Percentiles rank a stretch among this genome's conserved stretches.
These are phyloP conservation scores for Ariolimax columbianus DNA, from an alignment of 2,888 invertebrate genomes.

Conservation along the genomic window DNA sequence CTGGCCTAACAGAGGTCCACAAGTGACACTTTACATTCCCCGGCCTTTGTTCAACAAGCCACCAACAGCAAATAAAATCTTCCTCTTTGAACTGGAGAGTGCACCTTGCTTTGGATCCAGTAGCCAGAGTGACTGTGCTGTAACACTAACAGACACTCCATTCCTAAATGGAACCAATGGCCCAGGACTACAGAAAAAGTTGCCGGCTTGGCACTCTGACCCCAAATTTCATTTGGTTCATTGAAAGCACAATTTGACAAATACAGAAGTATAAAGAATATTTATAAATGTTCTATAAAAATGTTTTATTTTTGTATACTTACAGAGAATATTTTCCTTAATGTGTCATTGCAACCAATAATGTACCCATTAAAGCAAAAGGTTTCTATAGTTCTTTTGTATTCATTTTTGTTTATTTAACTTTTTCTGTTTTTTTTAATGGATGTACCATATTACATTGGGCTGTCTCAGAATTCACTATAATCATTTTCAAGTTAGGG, in stretches of 20 bases:
- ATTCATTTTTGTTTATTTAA: too few relatives aligned
- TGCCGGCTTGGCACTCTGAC: neutral
- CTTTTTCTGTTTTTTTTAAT: too few relatives aligned
- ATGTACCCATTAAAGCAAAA: too few relatives aligned
- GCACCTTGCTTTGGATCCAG: conserved; percentile 66
- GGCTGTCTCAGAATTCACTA: too few relatives aligned
- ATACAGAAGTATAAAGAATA: too few relatives aligned
- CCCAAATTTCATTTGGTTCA: neutral
- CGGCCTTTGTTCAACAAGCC: conserved; percentile 61
- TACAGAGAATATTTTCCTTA: too few relatives aligned
- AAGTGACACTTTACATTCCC: conserved; percentile 80
- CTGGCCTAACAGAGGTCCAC: conserved; percentile 82
- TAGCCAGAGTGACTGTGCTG: conserved; percentile 22
- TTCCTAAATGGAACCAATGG: conserved; percentile 43
- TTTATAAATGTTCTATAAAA: too few relatives aligned
- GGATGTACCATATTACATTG: too few relatives aligned
- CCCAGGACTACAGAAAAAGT: neutral
- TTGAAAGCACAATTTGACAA: neutral
- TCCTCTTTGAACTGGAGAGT: conserved; percentile 77
- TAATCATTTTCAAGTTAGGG: too few relatives aligned
- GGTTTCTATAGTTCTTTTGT: too few relatives aligned
- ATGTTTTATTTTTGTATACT: too few relatives aligned
- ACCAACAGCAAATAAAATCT: conserved; percentile 67
- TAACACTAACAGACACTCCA: conserved; percentile 49
- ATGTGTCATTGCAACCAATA: too few relatives aligned